Conservation (phyloP, 2,888 invertebrate genomes). For the Automeris io region DNA sequence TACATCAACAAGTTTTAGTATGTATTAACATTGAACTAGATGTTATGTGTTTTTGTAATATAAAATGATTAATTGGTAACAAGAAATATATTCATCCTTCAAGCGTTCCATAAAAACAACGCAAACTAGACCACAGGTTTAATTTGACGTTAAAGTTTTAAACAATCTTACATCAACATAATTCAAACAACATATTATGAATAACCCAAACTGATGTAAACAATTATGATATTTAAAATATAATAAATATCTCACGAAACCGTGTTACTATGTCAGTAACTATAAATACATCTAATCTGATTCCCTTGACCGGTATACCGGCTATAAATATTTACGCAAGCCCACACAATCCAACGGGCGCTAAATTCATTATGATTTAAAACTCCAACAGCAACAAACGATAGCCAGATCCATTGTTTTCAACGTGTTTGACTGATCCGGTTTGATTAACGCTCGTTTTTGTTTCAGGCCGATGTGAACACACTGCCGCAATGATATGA, state of each 20-base stretch:
- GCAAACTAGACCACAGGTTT: neutral
- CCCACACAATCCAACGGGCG: constrained; percentile 33
- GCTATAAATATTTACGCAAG: constrained; percentile 29
- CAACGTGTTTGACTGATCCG: constrained; percentile 40
- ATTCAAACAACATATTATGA: neutral
- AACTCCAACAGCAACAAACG: constrained; percentile 13
- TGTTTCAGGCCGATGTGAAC: constrained; percentile 72
- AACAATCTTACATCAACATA: neutral
- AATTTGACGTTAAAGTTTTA: neutral
- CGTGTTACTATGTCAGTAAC: constrained; percentile 1
- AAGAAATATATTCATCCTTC: too few species aligned
- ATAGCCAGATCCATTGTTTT: constrained; percentile 18
- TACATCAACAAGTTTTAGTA: too few species aligned
- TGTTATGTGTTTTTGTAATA: too few species aligned
- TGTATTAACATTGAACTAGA: too few species aligned
- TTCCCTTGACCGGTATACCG: constrained; percentile 34
- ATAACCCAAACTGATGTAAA: neutral
- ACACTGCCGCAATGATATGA: constrained; percentile 74
- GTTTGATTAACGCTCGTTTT: constrained; percentile 46
- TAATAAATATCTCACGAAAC: neutral
- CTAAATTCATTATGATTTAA: constrained; percentile 36
- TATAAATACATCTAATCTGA: constrained; percentile 6
- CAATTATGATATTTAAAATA: neutral
- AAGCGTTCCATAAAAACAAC: neutral
- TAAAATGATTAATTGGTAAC: too few species aligned